These are phyloP conservation scores for Heliconius ismenius DNA, from an alignment of 2,888 invertebrate genomes.

Conservation along the genomic window DNA sequence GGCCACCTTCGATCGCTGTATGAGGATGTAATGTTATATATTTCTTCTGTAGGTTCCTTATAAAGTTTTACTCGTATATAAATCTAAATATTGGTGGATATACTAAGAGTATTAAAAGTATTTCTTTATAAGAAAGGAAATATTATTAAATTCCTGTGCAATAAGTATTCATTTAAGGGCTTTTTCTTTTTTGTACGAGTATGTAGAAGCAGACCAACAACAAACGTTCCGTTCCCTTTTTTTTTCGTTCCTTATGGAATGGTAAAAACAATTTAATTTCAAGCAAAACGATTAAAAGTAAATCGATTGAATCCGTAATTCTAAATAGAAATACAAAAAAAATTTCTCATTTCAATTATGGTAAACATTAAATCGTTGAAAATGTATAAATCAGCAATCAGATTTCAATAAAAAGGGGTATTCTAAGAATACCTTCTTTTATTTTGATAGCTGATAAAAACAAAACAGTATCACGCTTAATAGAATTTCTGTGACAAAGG, in stretches of 20 bases:
- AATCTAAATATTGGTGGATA: background rate
- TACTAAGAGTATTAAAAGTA: background rate
- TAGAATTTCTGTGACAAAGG: slow-evolving; percentile 35
- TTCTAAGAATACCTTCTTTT: background rate
- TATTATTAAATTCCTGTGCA: no score
- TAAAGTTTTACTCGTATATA: background rate
- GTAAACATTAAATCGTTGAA: background rate
- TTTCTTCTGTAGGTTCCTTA: background rate
- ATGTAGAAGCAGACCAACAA: no score
- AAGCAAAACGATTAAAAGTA: no score
- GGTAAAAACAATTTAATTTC: no score
- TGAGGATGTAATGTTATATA: background rate
- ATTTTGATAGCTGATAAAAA: slow-evolving; percentile 11
- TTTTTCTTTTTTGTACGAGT: no score
- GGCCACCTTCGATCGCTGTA: slow-evolving; percentile 17
- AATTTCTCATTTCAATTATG: background rate
- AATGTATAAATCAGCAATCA: slow-evolving; percentile 8
- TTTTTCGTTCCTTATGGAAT: no score
- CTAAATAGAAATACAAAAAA: background rate
- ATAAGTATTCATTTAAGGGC: no score
- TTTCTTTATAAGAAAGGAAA: no score
- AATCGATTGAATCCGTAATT: no score
- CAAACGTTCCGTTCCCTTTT: no score
- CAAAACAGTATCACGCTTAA: slow-evolving; percentile 29
- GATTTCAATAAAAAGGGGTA: background rate